Percentiles rank a stretch among this genome's conserved stretches.
phyloP scores from a whole-genome alignment of 2,797 vertebrate genomes.

The Gallinago stenura region DNA sequence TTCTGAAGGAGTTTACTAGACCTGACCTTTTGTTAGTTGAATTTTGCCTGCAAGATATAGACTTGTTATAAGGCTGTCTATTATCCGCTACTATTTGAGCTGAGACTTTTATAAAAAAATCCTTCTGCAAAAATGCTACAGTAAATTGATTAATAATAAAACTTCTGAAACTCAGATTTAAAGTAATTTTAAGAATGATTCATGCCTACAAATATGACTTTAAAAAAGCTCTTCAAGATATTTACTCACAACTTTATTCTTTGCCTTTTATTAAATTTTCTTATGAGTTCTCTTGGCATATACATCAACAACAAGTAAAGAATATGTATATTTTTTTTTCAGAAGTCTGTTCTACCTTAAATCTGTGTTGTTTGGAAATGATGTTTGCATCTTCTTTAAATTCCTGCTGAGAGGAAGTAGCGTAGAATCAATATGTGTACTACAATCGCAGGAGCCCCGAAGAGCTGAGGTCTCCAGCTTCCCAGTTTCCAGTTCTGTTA shows the following conservation, averaged over 20 bases:
- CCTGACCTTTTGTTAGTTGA: background rate
- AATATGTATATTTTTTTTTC: background rate
- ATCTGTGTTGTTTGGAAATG: background rate
- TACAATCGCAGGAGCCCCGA: background rate
- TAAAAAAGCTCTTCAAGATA: background rate
- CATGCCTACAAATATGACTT: background rate
- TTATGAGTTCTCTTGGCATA: background rate
- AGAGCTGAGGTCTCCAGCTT: slow-evolving; percentile 7
- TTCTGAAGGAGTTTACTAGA: background rate
- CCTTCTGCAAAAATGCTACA: background rate
- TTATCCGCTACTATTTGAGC: background rate
- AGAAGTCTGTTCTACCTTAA: background rate
- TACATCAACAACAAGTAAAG: background rate
- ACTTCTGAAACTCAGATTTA: background rate
- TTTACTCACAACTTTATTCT: background rate
- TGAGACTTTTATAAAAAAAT: slow-evolving; percentile 15
- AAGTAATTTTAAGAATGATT: background rate
- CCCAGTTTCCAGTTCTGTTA: background rate
- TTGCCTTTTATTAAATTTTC: background rate
- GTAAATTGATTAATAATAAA: background rate
- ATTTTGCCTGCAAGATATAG: background rate
- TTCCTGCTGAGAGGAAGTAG: background rate
- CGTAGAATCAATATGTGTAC: background rate
- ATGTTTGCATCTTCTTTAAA: background rate
- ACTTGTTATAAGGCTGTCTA: background rate